These are phyloP conservation scores for Scolopax rusticola DNA, from an alignment of 2,797 vertebrate species.

Conservation along the genomic window DNA sequence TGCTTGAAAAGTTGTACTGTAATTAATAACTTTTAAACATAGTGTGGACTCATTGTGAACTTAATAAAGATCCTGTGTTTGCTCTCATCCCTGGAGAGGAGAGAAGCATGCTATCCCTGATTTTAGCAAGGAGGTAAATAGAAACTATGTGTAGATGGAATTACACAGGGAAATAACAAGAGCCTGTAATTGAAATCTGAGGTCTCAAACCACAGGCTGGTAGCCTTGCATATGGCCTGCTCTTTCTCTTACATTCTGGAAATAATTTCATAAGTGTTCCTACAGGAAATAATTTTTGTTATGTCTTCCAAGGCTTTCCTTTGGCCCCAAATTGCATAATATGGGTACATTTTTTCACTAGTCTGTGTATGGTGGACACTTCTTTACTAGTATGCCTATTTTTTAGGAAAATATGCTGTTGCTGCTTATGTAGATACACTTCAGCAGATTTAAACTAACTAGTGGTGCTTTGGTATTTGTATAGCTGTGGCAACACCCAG, in stretches of 20 bases:
- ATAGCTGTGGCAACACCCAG: not conserved
- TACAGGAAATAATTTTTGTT: not conserved
- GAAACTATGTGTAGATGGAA: not conserved
- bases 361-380: fast-evolving
- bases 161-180: not conserved
- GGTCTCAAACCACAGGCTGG: not conserved
- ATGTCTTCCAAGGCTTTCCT: not conserved
- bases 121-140: not conserved
- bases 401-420: not conserved
- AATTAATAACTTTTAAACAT: not conserved
- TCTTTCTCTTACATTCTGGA: not conserved
- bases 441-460: not conserved
- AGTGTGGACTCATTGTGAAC: not conserved
- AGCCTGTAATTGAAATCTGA: not conserved
- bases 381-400: not conserved
- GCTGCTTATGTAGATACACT: not conserved
- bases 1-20: not conserved
- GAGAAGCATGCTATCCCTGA: not conserved
- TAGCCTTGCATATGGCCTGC: not conserved
- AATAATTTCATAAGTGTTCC: not conserved
- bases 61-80: not conserved
- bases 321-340: not conserved
- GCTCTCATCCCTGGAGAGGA: not conserved
- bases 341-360: not conserved
- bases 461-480: not conserved